A percentile compares a stretch with the other conserved stretches of the same genome.
Evolutionary conservation across 2,797 vertebrate genomes (phyloP).

Genomic region (Ispidina picta): DNA sequence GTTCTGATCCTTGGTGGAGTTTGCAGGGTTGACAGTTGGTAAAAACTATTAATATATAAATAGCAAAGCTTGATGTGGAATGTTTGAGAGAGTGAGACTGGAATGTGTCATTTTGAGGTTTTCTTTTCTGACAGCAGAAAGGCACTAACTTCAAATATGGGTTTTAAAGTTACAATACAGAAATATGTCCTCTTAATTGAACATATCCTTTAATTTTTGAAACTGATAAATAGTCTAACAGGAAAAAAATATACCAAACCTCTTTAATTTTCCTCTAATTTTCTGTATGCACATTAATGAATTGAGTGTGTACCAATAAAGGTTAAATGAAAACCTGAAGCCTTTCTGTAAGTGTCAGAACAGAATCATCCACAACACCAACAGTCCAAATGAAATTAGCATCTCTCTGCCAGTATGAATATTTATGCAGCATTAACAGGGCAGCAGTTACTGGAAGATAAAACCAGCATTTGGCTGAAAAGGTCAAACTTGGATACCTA

Average conservation of each 20-base stretch:
- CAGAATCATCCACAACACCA: not conserved
- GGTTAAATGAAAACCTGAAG: not conserved
- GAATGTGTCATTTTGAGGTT: conserved; percentile 19
- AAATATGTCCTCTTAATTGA: not conserved
- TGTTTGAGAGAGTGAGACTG: not conserved
- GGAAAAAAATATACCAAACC: not conserved
- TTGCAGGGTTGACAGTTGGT: conserved; percentile 7
- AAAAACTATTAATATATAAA: conserved; percentile 16
- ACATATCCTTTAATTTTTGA: not conserved
- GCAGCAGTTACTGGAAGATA: conserved; percentile 14
- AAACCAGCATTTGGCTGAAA: conserved; percentile 19
- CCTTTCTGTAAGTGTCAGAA: not conserved
- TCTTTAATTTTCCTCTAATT: not conserved
- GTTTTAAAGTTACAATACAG: not conserved
- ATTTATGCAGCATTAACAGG: not conserved
- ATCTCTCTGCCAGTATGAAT: not conserved
- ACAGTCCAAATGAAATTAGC: not conserved
- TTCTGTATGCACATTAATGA: not conserved
- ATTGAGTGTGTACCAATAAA: not conserved
- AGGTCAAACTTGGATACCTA: not conserved
- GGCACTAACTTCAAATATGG: not conserved
- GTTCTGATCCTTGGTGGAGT: not conserved
- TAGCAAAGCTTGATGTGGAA: conserved; percentile 16
- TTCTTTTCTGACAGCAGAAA: conserved; percentile 13
- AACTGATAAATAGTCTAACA: not conserved